phyloP scores from a whole-genome alignment of 2,888 invertebrate genomes.

The Melanchra persicariae region DNA sequence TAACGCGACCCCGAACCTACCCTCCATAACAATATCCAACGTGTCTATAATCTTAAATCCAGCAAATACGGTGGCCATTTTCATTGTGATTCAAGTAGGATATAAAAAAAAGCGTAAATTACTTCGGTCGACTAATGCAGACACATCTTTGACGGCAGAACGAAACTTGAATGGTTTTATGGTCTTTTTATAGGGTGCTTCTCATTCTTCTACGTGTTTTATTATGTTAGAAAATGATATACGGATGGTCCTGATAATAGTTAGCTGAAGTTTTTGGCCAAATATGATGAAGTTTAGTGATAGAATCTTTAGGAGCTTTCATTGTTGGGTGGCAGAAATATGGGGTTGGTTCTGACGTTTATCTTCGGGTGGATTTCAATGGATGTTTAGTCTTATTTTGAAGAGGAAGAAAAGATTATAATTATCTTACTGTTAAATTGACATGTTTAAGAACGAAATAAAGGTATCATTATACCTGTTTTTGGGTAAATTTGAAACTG shows the following conservation, averaged over 20 bases:
- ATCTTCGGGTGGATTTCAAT: background rate
- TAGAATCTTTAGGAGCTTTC: constrained; percentile 26
- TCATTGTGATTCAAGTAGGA: constrained; percentile 84
- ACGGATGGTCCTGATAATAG: constrained; percentile 55
- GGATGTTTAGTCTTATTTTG: too few relatives aligned
- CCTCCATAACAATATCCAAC: constrained; percentile 52
- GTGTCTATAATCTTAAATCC: constrained; percentile 66
- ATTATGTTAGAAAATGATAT: constrained; percentile 64
- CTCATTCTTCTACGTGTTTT: constrained; percentile 65
- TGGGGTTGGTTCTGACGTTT: background rate
- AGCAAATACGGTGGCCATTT: constrained; percentile 65
- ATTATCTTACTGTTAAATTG: too few relatives aligned
- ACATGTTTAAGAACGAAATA: too few relatives aligned
- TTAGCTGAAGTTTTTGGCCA: constrained; percentile 34
- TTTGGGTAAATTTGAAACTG: background rate
- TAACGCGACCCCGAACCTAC: constrained; percentile 32
- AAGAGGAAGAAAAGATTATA: too few relatives aligned
- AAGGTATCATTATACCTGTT: background rate
- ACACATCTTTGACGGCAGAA: constrained; percentile 71
- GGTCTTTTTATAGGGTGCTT: constrained; percentile 74
- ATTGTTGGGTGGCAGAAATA: constrained; percentile 34
- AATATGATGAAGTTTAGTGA: constrained; percentile 39
- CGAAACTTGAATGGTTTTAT: constrained; percentile 75
- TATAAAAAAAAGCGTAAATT: constrained; percentile 84
- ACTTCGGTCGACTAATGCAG: constrained; percentile 79